Evolutionary conservation across 2,888 invertebrate genomes (phyloP).

Genomic region (Spilosoma lubricipeda): DNA sequence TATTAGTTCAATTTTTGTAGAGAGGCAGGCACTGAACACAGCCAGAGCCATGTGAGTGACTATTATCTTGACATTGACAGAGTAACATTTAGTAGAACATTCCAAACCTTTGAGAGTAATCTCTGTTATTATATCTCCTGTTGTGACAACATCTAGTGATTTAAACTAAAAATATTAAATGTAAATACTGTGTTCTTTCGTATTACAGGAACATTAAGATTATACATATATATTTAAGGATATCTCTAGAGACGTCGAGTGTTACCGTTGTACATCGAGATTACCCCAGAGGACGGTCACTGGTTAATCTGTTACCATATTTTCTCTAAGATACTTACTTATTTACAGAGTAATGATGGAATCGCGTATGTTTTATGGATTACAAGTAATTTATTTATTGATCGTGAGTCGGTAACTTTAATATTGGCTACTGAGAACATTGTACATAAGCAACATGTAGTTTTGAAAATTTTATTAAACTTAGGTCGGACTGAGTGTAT

Average conservation of each 20-base stretch:
- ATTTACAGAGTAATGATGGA: conserved; percentile 20
- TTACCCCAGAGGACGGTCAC: conserved; percentile 63
- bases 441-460: background rate
- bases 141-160: background rate
- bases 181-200: conserved; percentile 4
- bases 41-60: background rate
- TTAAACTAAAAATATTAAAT: background rate
- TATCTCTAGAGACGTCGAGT: conserved; percentile 48
- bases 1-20: too few species aligned
- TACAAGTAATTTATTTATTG: background rate
- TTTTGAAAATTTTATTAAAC: background rate
- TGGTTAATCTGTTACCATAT: conserved; percentile 58
- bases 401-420: background rate
- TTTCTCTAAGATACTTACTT: conserved; percentile 49
- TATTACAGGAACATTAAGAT: conserved; percentile 23
- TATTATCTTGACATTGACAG: background rate
- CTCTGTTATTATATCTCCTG: background rate
- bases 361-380: conserved; percentile 12
- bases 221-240: conserved; percentile 44
- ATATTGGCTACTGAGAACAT: background rate
- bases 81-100: background rate
- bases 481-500: too few species aligned
- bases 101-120: background rate
- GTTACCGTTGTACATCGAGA: conserved; percentile 56
- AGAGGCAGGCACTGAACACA: too few species aligned